Conservation (phyloP, 2,113 vertebrate species). For the Salvelinus namaycush region DNA sequence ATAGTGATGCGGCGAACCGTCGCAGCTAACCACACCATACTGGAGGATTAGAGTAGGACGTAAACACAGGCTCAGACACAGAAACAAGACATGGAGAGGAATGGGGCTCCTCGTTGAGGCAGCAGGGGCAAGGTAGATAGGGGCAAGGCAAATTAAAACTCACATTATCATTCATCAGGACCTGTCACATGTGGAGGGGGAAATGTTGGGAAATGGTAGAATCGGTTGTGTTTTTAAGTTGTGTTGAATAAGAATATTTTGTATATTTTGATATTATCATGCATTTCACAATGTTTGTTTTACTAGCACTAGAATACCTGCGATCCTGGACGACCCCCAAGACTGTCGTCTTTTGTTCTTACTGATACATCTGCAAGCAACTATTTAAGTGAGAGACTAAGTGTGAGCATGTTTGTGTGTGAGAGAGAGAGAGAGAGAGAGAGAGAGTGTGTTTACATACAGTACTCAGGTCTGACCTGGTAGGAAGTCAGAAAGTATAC, state of each 20-base stretch:
- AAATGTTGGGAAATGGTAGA: constrained; percentile 43
- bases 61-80: constrained; percentile 55
- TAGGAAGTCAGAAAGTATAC: constrained; percentile 25
- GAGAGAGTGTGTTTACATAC: constrained; percentile 24
- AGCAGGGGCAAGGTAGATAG: constrained; percentile 46
- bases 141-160: constrained; percentile 63
- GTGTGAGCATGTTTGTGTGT: neutral
- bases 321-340: neutral
- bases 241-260: neutral
- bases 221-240: constrained; percentile 17
- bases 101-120: neutral
- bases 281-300: constrained; percentile 4
- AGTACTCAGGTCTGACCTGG: constrained; percentile 8
- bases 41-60: constrained; percentile 60
- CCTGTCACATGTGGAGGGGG: neutral
- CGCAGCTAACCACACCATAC: constrained; percentile 80
- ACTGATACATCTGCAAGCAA: neutral
- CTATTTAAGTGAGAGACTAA: neutral
- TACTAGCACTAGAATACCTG: neutral
- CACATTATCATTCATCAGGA: constrained; percentile 37
- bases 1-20: constrained; percentile 70
- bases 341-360: neutral
- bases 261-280: constrained; percentile 43
- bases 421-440: neutral
- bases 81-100: constrained; percentile 25